Conservation (phyloP, 1,140 invertebrate species). For the Ladona fulva region DNA sequence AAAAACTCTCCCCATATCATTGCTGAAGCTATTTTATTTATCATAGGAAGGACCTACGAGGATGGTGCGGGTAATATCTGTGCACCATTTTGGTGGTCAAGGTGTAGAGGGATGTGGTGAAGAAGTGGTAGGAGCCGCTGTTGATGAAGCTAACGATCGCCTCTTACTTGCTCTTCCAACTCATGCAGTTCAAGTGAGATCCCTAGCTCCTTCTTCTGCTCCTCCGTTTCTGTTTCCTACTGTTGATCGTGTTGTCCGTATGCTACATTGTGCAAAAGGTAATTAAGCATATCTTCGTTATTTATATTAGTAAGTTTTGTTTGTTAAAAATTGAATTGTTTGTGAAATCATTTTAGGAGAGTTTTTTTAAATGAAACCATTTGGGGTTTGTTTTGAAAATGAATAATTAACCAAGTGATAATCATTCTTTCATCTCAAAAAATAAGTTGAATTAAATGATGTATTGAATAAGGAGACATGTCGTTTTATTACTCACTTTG, state of each 20-base stretch:
- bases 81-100: constrained; percentile 57
- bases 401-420: too few relatives aligned
- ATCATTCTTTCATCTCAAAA: too few relatives aligned
- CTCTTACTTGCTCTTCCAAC: constrained; percentile 46
- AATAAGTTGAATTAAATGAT: too few relatives aligned
- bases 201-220: constrained; percentile 39
- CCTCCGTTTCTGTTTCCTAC: constrained; percentile 50
- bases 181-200: constrained; percentile 52
- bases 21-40: too few relatives aligned
- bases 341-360: too few relatives aligned
- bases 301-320: too few relatives aligned
- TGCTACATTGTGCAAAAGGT: constrained; percentile 48
- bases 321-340: too few relatives aligned
- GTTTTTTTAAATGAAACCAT: too few relatives aligned
- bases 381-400: too few relatives aligned
- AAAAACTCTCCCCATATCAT: too few relatives aligned
- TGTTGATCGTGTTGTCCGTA: constrained; percentile 49
- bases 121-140: constrained; percentile 48
- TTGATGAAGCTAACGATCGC: constrained; percentile 37
- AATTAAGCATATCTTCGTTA: constrained; percentile 26
- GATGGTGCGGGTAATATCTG: constrained; percentile 60
- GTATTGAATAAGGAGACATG: too few relatives aligned
- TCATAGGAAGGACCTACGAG: constrained; percentile 11
- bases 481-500: too few relatives aligned
- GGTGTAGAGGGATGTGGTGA: constrained; percentile 55